Base-by-base conservation (phyloP, 2,113 vertebrate species). In the Malurus alboscapulatus region DNA sequence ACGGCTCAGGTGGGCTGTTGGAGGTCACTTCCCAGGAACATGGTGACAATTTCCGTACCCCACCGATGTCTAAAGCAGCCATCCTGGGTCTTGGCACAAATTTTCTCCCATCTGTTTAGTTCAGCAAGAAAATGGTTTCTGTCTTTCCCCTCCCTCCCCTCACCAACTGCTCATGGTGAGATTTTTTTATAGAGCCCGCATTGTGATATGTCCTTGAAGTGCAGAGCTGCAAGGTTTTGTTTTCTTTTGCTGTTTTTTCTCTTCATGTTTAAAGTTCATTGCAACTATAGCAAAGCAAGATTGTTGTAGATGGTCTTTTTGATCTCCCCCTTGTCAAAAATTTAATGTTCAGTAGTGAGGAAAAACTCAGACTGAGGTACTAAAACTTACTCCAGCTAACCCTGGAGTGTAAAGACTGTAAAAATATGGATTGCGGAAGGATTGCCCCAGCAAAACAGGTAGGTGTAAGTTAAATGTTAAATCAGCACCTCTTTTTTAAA, bases 201-300 rank as follows among this genome's bases (percentile, higher is more conserved):
- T 97, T 97, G 92, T 93, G 86, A 82, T 63, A 68, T 90, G 97
- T 97, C 97, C 97, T 97, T 98, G 97, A 98, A 97, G 93, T 69
- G 94, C 91, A 91, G 87, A 36, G 51, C 92, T 92, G 88, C 92
- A 95, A 95, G 84, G 91, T 97, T 94, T 96, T 94, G 87, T 94
- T 97, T 93, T 96, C 93, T 90, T 86, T 92, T 81, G 48, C 12
- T 50, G 29, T 55, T 87, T 81, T 90, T 57, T 75, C 67, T 86
- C 65, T 62, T 77, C 29, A 21, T 92, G 47, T 85, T 96, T 90
- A 88, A 94, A 92, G 85, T 96, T 89, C 51, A 40, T 86, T 90
- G 61, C 61, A 45, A 77, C 47, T 85, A 18, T 16, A 88, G 65
- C 57, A 80, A 85, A 90, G 48, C 40, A 63, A 44, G 24, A 42